Evolutionary conservation across 2,113 vertebrate species (phyloP).

Genomic region (Pomatostomus ruficeps): DNA sequence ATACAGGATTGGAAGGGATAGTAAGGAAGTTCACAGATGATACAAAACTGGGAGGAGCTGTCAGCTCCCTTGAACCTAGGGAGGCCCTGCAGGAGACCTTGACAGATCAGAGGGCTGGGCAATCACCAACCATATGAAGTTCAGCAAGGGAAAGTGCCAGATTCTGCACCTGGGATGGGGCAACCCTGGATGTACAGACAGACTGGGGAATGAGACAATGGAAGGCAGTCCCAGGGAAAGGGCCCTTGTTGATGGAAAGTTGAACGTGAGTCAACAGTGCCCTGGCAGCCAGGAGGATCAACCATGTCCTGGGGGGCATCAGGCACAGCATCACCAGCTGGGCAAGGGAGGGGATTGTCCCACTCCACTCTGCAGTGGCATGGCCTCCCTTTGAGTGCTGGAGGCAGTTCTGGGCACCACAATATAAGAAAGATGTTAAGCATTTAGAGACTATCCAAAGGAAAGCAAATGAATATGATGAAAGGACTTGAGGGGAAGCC

Average conservation of each 20-base stretch:
- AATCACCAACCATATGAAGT: not conserved
- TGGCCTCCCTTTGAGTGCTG: accelerated
- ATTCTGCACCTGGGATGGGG: not conserved
- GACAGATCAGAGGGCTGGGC: not conserved
- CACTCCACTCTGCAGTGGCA: not conserved
- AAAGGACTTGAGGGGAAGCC: not conserved
- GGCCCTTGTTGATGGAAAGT: accelerated
- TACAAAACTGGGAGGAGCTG: not conserved
- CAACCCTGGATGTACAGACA: not conserved
- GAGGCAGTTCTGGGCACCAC: accelerated
- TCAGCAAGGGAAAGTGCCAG: accelerated
- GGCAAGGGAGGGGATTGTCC: not conserved
- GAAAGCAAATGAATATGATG: not conserved
- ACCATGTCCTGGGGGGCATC: accelerated
- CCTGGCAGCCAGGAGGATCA: not conserved
- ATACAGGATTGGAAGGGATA: not conserved
- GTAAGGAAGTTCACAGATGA: not conserved
- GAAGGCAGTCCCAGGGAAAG: not conserved
- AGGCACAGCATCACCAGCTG: accelerated
- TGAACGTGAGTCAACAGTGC: not conserved
- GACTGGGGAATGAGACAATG: not conserved
- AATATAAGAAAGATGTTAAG: not conserved
- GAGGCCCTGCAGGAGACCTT: not conserved
- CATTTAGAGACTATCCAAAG: not conserved
- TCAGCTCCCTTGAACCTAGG: accelerated